Evolutionary conservation across 2,797 vertebrate genomes (phyloP), one percentile per base, ranked within the genome.

Genomic region (Labeo calbasu): DNA sequence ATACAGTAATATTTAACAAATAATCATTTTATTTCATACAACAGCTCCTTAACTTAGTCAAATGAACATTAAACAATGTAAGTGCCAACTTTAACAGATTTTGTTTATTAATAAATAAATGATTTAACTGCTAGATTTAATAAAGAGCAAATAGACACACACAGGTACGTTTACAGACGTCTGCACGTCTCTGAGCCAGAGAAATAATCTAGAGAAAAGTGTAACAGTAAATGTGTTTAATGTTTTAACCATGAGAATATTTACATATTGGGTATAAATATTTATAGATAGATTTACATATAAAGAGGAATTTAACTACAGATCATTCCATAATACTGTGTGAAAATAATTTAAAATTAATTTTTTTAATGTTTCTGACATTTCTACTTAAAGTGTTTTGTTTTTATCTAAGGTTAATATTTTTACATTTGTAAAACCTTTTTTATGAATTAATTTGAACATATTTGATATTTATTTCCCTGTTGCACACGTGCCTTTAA

Each of bases 401-500:
- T 14, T 85, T 70, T 40, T 68, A 77, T 61, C 15, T 17, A 21
- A 76, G 40, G 53, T 5, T 28, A 32, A 48, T 48, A 28, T 76
- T 36, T 85, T 76, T 75, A 75, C 65, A 65, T 77, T 71, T 23
- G 57, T 66, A 66, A 75, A 36, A 10, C 12, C 15, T 46, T 65
- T 77, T 83, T 80, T 69, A 40, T 68, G 19, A 0, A 51, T 70
- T 46, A 5, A 51, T 65, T 68, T 55, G 14, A 71, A 32, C 73
- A 71, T 80, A n/a, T 79, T 85, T 81, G 25, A 28, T 79, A 68
- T 84, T 79, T 83, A 68, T 85, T 85, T 85, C 70, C 43, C 12
- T 83, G 25, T 84, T 88, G 73, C 79, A 55, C 75, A 63, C 40
- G 87, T 88, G 84, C 87, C 87, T 86, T 88, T 88, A 78, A 50